Evolutionary conservation across 2,113 vertebrate genomes (phyloP).

Genomic region (Nerophis ophidion): DNA sequence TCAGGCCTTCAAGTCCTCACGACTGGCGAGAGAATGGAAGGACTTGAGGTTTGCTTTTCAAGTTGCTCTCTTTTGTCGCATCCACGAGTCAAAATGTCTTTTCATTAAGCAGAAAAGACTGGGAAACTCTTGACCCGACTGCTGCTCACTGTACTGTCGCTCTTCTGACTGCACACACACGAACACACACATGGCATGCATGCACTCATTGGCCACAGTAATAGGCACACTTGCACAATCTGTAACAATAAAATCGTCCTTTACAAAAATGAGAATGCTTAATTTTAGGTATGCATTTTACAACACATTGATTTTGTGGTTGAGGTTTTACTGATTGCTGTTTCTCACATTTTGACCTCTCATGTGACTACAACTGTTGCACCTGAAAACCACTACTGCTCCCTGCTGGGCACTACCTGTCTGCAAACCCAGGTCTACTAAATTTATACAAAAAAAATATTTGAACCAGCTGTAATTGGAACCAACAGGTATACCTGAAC

Average conservation of each 20-base stretch:
- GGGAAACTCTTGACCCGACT: slow-evolving; percentile 62
- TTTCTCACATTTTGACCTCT: not conserved
- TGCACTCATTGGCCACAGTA: not conserved
- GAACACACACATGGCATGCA: slow-evolving; percentile 9
- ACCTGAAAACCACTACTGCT: slow-evolving; percentile 64
- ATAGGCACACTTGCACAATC: not conserved
- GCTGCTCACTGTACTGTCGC: slow-evolving; percentile 50
- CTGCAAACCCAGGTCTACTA: not conserved
- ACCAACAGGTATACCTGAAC: too few relatives aligned
- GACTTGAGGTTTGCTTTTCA: slow-evolving; percentile 62
- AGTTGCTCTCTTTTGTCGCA: slow-evolving; percentile 57
- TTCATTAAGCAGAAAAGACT: slow-evolving; percentile 69
- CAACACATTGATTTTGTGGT: not conserved
- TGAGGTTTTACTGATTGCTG: slow-evolving; percentile 9
- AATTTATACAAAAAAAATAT: too few relatives aligned
- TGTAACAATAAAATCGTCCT: not conserved
- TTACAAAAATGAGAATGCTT: not conserved
- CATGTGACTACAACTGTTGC: not conserved
- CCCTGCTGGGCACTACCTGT: slow-evolving; percentile 56
- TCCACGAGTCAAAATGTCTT: slow-evolving; percentile 55
- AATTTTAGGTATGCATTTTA: not conserved
- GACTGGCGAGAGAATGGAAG: slow-evolving; percentile 52
- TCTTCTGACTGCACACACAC: slow-evolving; percentile 36
- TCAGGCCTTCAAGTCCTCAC: slow-evolving; percentile 51
- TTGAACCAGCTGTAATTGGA: too few relatives aligned